Evolutionary conservation across 1,140 invertebrate species (phyloP).

Genomic region (Ostrea edulis): DNA sequence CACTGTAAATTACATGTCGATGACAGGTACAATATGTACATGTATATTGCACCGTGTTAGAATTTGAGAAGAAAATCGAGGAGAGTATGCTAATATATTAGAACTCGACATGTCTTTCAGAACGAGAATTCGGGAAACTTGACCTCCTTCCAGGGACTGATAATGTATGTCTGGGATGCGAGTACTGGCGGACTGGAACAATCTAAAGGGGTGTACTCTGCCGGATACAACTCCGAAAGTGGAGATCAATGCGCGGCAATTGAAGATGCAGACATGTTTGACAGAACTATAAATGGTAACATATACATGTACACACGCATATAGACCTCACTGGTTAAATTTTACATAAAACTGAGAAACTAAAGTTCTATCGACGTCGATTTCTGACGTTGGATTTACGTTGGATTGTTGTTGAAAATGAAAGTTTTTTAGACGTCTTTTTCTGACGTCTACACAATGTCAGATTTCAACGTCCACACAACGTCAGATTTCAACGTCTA

Average conservation of each 20-base stretch:
- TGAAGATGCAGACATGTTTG: background rate
- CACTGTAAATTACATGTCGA: too few relatives aligned
- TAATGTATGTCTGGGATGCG: conserved; percentile 10
- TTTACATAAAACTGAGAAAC: too few relatives aligned
- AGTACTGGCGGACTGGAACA: background rate
- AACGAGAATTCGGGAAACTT: background rate
- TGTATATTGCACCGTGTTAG: background rate
- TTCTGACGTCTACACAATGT: too few relatives aligned
- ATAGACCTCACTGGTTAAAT: too few relatives aligned
- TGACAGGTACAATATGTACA: too few relatives aligned
- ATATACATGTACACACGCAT: background rate
- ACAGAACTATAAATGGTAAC: background rate
- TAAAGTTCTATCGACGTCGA: too few relatives aligned
- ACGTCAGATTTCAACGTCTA: too few relatives aligned
- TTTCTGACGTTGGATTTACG: too few relatives aligned
- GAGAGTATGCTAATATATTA: background rate
- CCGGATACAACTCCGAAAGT: background rate
- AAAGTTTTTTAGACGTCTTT: too few relatives aligned
- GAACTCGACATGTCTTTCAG: background rate
- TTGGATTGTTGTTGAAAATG: too few relatives aligned
- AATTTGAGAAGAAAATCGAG: background rate
- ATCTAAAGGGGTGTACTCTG: conserved; percentile 15
- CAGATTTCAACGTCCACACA: too few relatives aligned
- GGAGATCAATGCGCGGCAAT: conserved; percentile 5
- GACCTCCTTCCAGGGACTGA: background rate